Evolutionary conservation across 2,888 invertebrate species (phyloP).

Genomic region (Diplolepis rosae): DNA sequence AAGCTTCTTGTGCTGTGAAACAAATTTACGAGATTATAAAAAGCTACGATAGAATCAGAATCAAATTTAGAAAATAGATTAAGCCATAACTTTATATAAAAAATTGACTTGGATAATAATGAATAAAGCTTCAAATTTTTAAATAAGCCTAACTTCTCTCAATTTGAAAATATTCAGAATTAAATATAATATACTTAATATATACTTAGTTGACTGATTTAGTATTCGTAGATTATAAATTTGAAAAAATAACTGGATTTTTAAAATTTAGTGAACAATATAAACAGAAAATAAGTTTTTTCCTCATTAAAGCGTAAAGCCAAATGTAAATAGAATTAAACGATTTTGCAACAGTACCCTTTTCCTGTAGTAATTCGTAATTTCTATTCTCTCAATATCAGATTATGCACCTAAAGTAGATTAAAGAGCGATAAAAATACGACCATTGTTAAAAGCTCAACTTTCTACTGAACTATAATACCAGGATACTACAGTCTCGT

Average conservation of each 20-base stretch:
- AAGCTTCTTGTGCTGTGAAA: background rate
- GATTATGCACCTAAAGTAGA: conserved; percentile 2
- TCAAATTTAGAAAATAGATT: conserved; percentile 1
- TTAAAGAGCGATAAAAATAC: background rate
- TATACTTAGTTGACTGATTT: too few relatives aligned
- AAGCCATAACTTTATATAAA: background rate
- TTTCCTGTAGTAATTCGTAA: background rate
- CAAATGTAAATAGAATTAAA: background rate
- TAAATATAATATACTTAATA: too few relatives aligned
- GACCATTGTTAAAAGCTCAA: background rate
- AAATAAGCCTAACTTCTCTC: background rate
- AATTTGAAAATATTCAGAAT: too few relatives aligned
- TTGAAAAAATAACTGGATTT: too few relatives aligned
- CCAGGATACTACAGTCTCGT: background rate
- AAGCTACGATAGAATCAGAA: background rate
- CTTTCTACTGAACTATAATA: background rate
- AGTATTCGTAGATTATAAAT: too few relatives aligned
- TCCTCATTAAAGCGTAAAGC: background rate
- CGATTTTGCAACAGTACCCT: background rate
- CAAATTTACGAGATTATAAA: conserved; percentile 18
- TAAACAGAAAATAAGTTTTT: background rate
- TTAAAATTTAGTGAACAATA: too few relatives aligned
- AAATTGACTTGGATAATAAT: too few relatives aligned
- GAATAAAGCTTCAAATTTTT: too few relatives aligned
- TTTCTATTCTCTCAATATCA: background rate